phyloP scores from a whole-genome alignment of 2,888 invertebrate genomes.

The Amphipoea oculea region DNA sequence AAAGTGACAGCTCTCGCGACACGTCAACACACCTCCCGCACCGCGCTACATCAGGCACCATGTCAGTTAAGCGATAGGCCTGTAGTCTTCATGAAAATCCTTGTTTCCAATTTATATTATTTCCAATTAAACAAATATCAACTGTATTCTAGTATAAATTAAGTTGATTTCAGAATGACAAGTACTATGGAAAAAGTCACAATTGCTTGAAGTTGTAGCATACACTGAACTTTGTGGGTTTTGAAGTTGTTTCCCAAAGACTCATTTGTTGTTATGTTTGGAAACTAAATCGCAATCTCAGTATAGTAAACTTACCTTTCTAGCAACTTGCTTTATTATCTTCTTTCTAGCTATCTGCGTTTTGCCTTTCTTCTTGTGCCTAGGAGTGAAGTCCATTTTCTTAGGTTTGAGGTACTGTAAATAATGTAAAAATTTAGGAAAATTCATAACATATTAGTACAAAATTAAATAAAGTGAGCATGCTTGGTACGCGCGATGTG shows the following conservation, averaged over 20 bases:
- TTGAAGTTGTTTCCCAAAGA: not conserved
- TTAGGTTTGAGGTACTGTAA: conserved; percentile 94
- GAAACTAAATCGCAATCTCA: not conserved
- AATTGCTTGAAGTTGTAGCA: not conserved
- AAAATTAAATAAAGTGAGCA: not conserved
- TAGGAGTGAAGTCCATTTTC: conserved; percentile 94
- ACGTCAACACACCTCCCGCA: not conserved
- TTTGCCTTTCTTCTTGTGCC: conserved; percentile 94
- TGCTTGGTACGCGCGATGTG: not conserved
- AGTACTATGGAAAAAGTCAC: not conserved
- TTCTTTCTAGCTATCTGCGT: conserved; percentile 94
- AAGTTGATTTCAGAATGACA: not conserved
- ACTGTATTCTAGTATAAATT: not conserved
- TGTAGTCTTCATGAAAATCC: not conserved
- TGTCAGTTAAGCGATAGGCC: not conserved
- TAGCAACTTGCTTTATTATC: conserved; percentile 93
- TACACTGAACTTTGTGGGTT: not conserved
- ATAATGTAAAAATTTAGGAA: conserved; percentile 44
- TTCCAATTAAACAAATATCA: not conserved
- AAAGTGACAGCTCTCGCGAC: not conserved
- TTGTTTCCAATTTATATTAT: not conserved
- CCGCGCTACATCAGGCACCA: not conserved
- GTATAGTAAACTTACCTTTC: conserved; percentile 89
- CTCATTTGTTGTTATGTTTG: not conserved
- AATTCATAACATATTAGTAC: not conserved